Evolutionary conservation across 2,888 invertebrate genomes (phyloP), one percentile per base, ranked within the genome.

Genomic region (Hypselothyrea guttata): DNA sequence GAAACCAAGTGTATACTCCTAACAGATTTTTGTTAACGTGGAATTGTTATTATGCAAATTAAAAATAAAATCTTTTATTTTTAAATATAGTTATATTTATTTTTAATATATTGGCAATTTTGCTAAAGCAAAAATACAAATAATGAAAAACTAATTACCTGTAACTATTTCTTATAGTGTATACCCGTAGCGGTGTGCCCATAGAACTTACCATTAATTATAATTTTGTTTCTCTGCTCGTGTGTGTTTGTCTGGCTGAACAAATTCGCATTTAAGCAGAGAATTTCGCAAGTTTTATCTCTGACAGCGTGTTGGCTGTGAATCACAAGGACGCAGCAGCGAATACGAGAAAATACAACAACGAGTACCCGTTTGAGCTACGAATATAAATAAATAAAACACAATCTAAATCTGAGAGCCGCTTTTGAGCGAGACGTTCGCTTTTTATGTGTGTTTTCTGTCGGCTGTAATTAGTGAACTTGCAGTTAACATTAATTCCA

Each of bases 291-390:
- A 61, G 51, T 63, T 56, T 61, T 72, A 75, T 61, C 38, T 18
- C 28, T 16, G 4, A 16, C 38, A n/a, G 48, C 35, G 16, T 34
- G 55, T 57, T 51, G 60, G 16, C 71, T 49, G 74, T 64, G 72
- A 61, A 65, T 70, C 77, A 62, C 81, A 78, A 81, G 81, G 78
- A 77, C 78, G 72, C 61, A 58, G 49, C 53, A 55, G 2, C 7
- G 33, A 34, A 12, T 3, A 16, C 15, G 9, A 1, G 7, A n/a
- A 2, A 11, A n/a, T 13, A 8, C 4, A 5, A 4, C 11, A 3
- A 15, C 37, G 3, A 11, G 22, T 46, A 22, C 22, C 5, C 22
- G 22, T 22, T 4, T 22, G 22, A 22, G 5, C 22, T 22, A 5
- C 22, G 22, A 22, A 5, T 22, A 22, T 22, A 22, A 22, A 22